Percentiles rank a stretch among this genome's conserved stretches.
Evolutionary conservation across 2,888 invertebrate genomes (phyloP).

Genomic region (Osedax fenrisi): DNA sequence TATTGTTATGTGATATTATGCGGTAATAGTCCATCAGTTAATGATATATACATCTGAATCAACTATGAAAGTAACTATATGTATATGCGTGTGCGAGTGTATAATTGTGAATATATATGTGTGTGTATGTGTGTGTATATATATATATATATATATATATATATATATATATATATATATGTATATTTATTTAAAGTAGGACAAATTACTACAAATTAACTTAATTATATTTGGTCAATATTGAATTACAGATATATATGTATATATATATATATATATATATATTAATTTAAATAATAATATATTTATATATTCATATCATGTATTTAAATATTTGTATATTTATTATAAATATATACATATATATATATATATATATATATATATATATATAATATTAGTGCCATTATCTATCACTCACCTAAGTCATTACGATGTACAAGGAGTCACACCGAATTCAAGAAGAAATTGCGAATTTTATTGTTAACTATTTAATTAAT

Average conservation of each 20-base stretch:
- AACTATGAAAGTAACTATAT: neutral
- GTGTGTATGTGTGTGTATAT: conserved; percentile 1
- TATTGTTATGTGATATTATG: too few relatives aligned
- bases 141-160: conserved; percentile 20
- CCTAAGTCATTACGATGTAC: too few relatives aligned
- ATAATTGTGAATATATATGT: neutral
- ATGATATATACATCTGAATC: conserved; percentile 25
- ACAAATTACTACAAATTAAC: conserved; percentile 19
- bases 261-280: conserved; percentile 15
- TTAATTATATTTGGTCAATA: conserved; percentile 8
- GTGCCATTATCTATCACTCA: too few relatives aligned
- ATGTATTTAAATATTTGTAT: conserved; percentile 20
- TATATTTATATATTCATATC: conserved; percentile 28
- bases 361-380: conserved; percentile 13
- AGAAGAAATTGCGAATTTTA: too few relatives aligned
- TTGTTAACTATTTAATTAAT: too few relatives aligned
- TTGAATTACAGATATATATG: neutral
- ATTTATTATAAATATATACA: neutral
- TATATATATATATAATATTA: conserved; percentile 2
- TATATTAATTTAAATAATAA: conserved; percentile 30
- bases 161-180: conserved; percentile 28
- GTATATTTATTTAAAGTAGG: conserved; percentile 31
- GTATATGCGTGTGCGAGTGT: too few relatives aligned
- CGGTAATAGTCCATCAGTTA: too few relatives aligned
- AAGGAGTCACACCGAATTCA: too few relatives aligned